phyloP scores from a whole-genome alignment of 2,888 invertebrate genomes.

The Scaptomyza caliginosa region DNA sequence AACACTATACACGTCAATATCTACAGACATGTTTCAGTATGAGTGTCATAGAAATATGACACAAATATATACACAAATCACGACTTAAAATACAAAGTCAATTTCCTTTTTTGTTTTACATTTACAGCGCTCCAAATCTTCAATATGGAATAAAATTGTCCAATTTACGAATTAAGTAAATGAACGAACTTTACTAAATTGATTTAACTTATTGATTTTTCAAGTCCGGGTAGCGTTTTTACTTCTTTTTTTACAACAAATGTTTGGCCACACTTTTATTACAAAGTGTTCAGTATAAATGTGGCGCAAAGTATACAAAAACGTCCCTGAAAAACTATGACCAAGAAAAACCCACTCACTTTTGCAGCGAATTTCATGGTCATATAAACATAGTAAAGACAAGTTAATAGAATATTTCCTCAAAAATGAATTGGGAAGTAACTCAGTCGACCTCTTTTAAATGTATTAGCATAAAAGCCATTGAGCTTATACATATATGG shows the following conservation, averaged over 20 bases:
- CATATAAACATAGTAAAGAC: too few relatives aligned
- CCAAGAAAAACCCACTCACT: neutral
- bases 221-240: slow-evolving; percentile 21
- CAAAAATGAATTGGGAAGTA: too few relatives aligned
- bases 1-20: too few relatives aligned
- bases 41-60: neutral
- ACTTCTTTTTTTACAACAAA: neutral
- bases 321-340: neutral
- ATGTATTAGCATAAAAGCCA: too few relatives aligned
- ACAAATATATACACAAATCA: slow-evolving; percentile 25
- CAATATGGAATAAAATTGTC: neutral
- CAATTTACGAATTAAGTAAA: slow-evolving; percentile 1
- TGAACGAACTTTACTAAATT: slow-evolving; percentile 22
- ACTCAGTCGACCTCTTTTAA: too few relatives aligned
- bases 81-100: slow-evolving; percentile 9
- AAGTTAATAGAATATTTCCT: too few relatives aligned
- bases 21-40: neutral
- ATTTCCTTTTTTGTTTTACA: neutral
- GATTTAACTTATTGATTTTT: slow-evolving; percentile 51
- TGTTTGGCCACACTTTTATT: slow-evolving; percentile 34
- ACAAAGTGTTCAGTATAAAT: neutral
- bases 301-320: neutral
- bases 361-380: neutral
- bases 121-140: neutral
- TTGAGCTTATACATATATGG: too few relatives aligned